These are phyloP conservation scores for Platysternon megacephalum DNA, from an alignment of 2,113 vertebrate species.

Conservation along the genomic window DNA sequence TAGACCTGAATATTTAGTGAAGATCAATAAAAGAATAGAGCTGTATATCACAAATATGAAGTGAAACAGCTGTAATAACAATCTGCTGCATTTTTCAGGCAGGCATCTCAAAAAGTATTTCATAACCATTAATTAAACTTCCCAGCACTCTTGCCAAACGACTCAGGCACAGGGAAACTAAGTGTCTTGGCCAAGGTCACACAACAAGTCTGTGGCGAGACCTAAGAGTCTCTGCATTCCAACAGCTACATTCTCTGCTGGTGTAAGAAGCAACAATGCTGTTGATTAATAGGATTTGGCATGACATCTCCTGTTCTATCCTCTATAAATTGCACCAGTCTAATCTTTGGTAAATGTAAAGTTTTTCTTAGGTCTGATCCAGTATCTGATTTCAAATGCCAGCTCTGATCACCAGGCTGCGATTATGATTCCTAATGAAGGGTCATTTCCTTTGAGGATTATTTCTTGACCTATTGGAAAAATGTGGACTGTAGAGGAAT, in stretches of 20 bases:
- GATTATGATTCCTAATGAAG: slow-evolving; percentile 19
- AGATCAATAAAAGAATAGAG: not conserved
- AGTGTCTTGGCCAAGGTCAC: slow-evolving; percentile 35
- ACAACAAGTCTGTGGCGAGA: not conserved
- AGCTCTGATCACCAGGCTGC: slow-evolving; percentile 5
- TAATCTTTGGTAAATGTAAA: slow-evolving; percentile 31
- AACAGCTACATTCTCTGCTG: not conserved
- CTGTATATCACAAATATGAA: not conserved
- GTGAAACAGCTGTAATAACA: not conserved
- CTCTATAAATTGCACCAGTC: slow-evolving; percentile 15
- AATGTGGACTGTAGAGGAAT: slow-evolving; percentile 23
- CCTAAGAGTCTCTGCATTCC: slow-evolving; percentile 20
- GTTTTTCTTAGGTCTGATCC: slow-evolving; percentile 11
- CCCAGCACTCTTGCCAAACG: slow-evolving; percentile 9
- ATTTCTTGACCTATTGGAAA: slow-evolving; percentile 33
- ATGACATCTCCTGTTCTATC: slow-evolving; percentile 22
- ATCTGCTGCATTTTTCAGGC: not conserved
- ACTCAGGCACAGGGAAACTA: slow-evolving; percentile 15
- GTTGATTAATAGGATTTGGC: slow-evolving; percentile 54
- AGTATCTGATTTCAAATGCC: slow-evolving; percentile 51
- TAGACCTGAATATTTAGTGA: not conserved
- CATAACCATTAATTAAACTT: slow-evolving; percentile 40
- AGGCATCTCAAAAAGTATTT: not conserved
- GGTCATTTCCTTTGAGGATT: slow-evolving; percentile 27
- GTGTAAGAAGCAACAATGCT: slow-evolving; percentile 3